Percentiles rank a stretch among this genome's conserved stretches.
phyloP scores from a whole-genome alignment of 23 tunicate genomes.

The Botrylloides violaceus region DNA sequence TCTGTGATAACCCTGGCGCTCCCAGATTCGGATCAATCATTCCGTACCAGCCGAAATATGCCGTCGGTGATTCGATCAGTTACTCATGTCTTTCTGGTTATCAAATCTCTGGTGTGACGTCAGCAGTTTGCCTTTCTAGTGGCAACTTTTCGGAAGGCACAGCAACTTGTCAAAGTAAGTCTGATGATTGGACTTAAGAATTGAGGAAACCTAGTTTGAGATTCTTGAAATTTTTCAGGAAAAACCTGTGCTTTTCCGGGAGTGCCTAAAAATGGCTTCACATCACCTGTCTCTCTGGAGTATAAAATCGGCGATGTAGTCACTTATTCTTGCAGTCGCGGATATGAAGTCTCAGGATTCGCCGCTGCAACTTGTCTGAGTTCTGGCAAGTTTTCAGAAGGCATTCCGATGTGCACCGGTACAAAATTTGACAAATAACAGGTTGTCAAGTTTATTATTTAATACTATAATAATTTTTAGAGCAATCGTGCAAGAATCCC shows the following conservation, averaged over 20 bases:
- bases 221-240: no score
- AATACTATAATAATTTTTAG: neutral
- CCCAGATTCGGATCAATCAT: constrained; percentile 19
- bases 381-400: constrained; percentile 18
- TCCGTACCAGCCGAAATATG: constrained; percentile 14
- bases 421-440: neutral
- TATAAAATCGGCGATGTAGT: constrained; percentile 2
- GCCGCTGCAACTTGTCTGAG: neutral
- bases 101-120: neutral
- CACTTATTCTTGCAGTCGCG: constrained; percentile 4
- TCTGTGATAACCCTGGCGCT: constrained; percentile 6
- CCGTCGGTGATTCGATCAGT: constrained; percentile 19
- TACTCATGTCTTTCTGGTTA: constrained; percentile 20
- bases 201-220: no score
- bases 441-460: neutral
- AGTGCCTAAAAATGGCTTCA: constrained; percentile 7
- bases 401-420: constrained; percentile 3
- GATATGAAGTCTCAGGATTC: neutral
- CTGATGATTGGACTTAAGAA: neutral
- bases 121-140: constrained; percentile 4
- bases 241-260: constrained; percentile 16
- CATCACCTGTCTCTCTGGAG: neutral
- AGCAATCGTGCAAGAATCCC: constrained; percentile 18
- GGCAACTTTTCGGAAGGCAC: constrained; percentile 20
- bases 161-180: constrained; percentile 17